These are phyloP conservation scores for Drosophila mulleri DNA, from an alignment of 2,888 invertebrate genomes.

Conservation along the genomic window DNA sequence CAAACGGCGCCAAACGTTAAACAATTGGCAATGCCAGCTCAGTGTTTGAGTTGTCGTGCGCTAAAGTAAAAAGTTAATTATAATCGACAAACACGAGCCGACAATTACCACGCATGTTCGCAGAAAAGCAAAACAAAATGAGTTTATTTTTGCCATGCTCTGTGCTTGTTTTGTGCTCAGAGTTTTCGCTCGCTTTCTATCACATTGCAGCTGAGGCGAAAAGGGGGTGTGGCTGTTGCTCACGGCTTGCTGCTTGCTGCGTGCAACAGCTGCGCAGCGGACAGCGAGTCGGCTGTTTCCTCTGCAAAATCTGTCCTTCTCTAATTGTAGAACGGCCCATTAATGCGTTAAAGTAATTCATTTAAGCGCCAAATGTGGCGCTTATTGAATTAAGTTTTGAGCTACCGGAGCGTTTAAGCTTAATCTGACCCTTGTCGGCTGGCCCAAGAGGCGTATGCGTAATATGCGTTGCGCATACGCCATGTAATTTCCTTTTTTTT, in stretches of 20 bases:
- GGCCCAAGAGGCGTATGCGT: conserved; percentile 38
- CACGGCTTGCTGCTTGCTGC: conserved; percentile 4
- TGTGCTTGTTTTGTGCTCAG: conserved; percentile 28
- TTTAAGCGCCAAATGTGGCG: conserved; percentile 30
- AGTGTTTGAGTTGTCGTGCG: conserved; percentile 23
- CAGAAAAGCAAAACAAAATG: not conserved
- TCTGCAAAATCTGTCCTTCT: conserved; percentile 19
- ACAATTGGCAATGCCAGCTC: conserved; percentile 27
- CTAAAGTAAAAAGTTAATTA: conserved; percentile 49
- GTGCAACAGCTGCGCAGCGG: conserved; percentile 74
- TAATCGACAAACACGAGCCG: conserved; percentile 18
- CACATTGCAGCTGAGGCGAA: conserved; percentile 1
- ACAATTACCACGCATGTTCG: conserved; percentile 12
- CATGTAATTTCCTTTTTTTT: conserved; percentile 18
- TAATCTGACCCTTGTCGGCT: not conserved
- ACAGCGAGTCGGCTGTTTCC: conserved; percentile 17
- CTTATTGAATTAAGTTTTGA: conserved; percentile 42
- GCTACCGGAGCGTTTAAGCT: conserved; percentile 3
- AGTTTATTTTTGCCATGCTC: not conserved
- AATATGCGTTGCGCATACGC: conserved; percentile 42
- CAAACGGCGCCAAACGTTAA: conserved; percentile 25
- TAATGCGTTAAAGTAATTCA: conserved; percentile 35
- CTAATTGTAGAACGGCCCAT: conserved; percentile 48
- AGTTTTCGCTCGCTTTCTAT: conserved; percentile 30
- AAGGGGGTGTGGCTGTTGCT: conserved; percentile 6